Base-by-base conservation (phyloP, 2,888 invertebrate species). In the Dascillus cervinus region DNA sequence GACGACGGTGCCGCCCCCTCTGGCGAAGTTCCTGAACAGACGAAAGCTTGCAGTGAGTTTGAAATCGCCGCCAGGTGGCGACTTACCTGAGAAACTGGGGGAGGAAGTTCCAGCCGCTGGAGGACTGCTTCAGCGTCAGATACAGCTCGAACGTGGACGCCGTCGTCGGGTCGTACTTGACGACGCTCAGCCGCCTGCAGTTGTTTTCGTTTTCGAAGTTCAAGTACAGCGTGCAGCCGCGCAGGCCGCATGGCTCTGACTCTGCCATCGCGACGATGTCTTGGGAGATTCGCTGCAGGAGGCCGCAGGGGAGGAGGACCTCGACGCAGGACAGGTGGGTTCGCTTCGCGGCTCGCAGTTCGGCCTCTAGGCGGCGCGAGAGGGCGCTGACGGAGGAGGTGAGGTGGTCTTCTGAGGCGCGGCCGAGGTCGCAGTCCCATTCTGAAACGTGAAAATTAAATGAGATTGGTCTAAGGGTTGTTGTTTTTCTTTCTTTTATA, bases 91-190 rank as follows among this genome's bases (percentile, higher is more conserved):
- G 73, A 68, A 90, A 84, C 65, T 89, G 87, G 65, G 88, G 86
- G 66, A 90, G 69, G 60, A 84, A 73, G 49, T 83, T 84, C 90
- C 90, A 91, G 60, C 84, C 80, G 49, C 82, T 79, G 37, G 79
- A 74, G 60, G 86, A 85, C 62, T 89, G 88, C 64, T 84, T 84
- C 46, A 92, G 71, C 28, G 87, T 89, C 47, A 91, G 71, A 66
- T 84, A 84, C 55, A 91, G 73, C 68, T 91, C 90, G 63, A 90
- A 91, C 38, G 91, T 91, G 46, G 88, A 82, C 36, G 89, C 82
- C 13, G 88, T 86, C 60, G 76, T 77, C 28, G 84, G 82, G 67
- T 91, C 89, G 58, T 85, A 82, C 64, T 85, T 82, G 64, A 90
- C 76, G 54, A 81, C 81, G 25, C 85, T 85, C 51, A 91, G 73